Conservation (phyloP, 1,140 invertebrate genomes). For the Chrysomallon squamiferum region DNA sequence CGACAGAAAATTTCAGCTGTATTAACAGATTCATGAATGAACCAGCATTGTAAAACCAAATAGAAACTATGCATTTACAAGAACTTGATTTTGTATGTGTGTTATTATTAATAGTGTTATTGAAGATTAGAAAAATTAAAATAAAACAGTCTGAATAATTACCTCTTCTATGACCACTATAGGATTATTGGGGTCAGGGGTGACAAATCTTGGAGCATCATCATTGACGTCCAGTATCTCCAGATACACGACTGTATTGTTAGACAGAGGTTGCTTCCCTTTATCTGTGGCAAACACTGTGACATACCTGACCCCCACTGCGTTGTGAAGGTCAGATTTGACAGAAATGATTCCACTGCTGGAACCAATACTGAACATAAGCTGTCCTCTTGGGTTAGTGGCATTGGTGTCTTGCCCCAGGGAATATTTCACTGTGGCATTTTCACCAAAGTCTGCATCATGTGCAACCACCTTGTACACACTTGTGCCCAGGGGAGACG, state of each 20-base stretch:
- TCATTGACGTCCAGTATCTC: conserved; percentile 44
- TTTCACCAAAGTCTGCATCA: conserved; percentile 31
- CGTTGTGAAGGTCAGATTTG: conserved; percentile 12
- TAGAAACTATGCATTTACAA: too few species aligned
- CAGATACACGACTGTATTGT: conserved; percentile 23
- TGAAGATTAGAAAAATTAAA: too few species aligned
- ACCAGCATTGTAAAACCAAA: too few species aligned
- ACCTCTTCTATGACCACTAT: conserved; percentile 30
- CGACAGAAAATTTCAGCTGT: too few species aligned
- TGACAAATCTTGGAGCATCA: conserved; percentile 32
- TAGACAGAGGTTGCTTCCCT: conserved; percentile 13
- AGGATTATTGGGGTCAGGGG: conserved; percentile 21
- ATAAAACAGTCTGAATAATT: too few species aligned
- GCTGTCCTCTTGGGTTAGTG: conserved; percentile 7
- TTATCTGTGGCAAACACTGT: conserved; percentile 40
- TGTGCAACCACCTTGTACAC: conserved; percentile 30
- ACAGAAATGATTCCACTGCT: conserved; percentile 25
- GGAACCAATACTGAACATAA: conserved; percentile 26
- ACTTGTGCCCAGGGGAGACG: conserved; percentile 10
- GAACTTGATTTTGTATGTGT: too few species aligned
- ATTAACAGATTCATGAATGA: too few species aligned
- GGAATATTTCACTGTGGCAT: conserved; percentile 33
- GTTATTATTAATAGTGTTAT: too few species aligned
- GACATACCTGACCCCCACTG: conserved; percentile 33
- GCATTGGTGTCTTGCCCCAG: conserved; percentile 34